Conservation (phyloP, 2,113 vertebrate species). For the Deroptyus accipitrinus region DNA sequence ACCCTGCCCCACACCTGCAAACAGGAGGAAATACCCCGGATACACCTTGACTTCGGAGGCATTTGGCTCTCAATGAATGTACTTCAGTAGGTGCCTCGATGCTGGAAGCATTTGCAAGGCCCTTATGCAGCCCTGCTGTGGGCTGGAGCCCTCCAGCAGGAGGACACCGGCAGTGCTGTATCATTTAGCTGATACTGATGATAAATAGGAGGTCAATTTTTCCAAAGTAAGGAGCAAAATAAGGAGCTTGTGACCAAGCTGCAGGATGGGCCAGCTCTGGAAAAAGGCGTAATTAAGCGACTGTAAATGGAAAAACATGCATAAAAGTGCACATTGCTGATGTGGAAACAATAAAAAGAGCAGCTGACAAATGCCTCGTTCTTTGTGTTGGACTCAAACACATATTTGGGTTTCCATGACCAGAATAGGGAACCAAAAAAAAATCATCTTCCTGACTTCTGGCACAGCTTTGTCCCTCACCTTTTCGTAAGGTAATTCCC, state of each 20-base stretch:
- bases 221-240: background rate
- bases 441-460: background rate
- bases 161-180: background rate
- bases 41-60: background rate
- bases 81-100: background rate
- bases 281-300: background rate
- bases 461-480: background rate
- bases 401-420: background rate
- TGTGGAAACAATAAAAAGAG: background rate
- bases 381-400: background rate
- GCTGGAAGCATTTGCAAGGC: background rate
- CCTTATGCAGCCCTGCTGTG: accelerated
- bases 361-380: background rate
- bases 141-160: background rate
- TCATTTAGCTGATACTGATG: background rate
- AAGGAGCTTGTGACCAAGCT: background rate
- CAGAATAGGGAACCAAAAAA: background rate
- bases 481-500: background rate
- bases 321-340: background rate
- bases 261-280: background rate
- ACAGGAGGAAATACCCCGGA: background rate
- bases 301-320: background rate
- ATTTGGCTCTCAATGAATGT: background rate
- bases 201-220: background rate
- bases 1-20: background rate